Base-by-base conservation (phyloP, 2,797 vertebrate species). In the Hydrolagus colliei region DNA sequence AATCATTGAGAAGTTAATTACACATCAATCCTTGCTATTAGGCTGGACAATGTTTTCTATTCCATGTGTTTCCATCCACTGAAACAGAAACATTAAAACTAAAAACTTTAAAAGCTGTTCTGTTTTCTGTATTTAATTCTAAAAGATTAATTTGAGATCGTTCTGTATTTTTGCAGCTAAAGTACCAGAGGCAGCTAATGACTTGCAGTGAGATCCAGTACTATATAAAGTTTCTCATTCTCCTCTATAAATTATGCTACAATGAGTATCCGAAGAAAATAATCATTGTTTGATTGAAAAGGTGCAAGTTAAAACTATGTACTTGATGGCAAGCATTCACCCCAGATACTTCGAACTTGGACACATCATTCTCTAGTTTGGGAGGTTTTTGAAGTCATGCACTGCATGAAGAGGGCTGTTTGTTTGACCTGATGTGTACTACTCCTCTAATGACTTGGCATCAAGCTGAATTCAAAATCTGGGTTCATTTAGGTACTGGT, bases 1-100 rank as follows among this genome's bases (percentile, higher is more conserved):
- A 87, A 90, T 89, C 87, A 85, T 76, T 88, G 89, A 89, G 91
- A 92, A 88, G 1, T 2, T 86, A 91, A 88, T 90, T 91, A 91
- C 86, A 88, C 87, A 89, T 90, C 87, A 87, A 87, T 86, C 87
- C 73, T 72, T 61, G 86, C 90, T 90, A 90, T 86, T 89, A 88
- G 87, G 79, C 89, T 86, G 85, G 86, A 72, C 52, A 62, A 59
- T 87, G 89, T 87, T 32, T 86, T 85, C 77, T 88, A 88, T 88
- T 59, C 77, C 79, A 72, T 35, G 78, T 90, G 89, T 79, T 88
- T 88, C 88, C 59, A 86, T 85, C 72, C 61, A 88, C 0, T 0
- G 41, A 88, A 88, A 87, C 32, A 88, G 9, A 78, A 87, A 87
- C 87, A 59, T 84, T 84, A 84, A 32, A 84, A 84, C 65, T 84